Evolutionary conservation across 2,888 invertebrate species (phyloP).

Genomic region (Phengaris alcon): DNA sequence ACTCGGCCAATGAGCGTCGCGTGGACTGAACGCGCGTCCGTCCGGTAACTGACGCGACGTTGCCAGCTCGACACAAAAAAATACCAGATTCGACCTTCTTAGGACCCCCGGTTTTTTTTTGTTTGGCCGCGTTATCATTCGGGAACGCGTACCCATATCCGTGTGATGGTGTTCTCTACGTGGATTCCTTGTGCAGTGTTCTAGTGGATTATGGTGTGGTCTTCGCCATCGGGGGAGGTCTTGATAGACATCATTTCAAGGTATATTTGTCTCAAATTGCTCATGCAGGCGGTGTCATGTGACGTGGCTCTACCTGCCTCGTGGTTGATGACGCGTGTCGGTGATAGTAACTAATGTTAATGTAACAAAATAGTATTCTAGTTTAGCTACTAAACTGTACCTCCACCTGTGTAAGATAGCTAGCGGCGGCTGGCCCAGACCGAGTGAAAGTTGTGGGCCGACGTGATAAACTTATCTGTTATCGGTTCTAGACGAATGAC

Average conservation of each 20-base stretch:
- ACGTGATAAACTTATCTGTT: background rate
- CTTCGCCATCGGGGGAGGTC: slow-evolving; percentile 72
- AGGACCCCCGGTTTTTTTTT: slow-evolving; percentile 77
- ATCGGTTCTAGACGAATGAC: background rate
- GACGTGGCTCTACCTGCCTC: slow-evolving; percentile 41
- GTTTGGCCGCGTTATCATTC: slow-evolving; percentile 77
- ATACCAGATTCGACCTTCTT: slow-evolving; percentile 79
- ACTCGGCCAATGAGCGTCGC: slow-evolving; percentile 75
- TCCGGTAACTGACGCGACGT: slow-evolving; percentile 69
- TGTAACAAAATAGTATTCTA: background rate
- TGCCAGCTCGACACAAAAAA: slow-evolving; percentile 75
- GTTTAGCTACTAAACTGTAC: background rate
- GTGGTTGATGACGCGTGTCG: slow-evolving; percentile 33
- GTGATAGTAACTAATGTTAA: background rate
- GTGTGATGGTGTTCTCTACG: slow-evolving; percentile 70
- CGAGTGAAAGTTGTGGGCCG: background rate
- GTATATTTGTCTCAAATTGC: slow-evolving; percentile 51
- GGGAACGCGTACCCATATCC: slow-evolving; percentile 74
- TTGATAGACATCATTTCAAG: slow-evolving; percentile 74
- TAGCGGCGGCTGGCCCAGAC: background rate
- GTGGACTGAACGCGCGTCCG: slow-evolving; percentile 75
- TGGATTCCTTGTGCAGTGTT: slow-evolving; percentile 68
- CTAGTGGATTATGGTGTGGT: slow-evolving; percentile 77
- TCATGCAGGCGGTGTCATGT: slow-evolving; percentile 36
- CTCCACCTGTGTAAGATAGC: background rate